These are phyloP conservation scores for Emydoidea blandingii DNA, from an alignment of 2,797 vertebrate genomes.

Conservation along the genomic window DNA sequence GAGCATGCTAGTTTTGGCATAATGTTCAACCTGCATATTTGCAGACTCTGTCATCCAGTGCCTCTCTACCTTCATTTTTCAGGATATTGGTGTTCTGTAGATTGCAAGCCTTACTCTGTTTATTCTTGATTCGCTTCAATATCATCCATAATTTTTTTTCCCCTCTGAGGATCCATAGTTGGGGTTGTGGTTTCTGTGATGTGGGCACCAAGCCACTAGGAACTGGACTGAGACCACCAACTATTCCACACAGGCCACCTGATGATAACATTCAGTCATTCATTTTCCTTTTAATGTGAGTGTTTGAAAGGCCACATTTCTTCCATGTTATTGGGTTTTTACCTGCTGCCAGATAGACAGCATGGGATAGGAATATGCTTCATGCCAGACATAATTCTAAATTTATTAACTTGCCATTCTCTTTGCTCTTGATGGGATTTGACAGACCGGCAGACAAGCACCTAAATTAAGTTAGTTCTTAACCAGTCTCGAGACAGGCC, in stretches of 20 bases:
- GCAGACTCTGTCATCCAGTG: background rate
- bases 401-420: slow-evolving; percentile 70
- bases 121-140: background rate
- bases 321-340: slow-evolving; percentile 45
- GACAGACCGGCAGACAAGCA: slow-evolving; percentile 63
- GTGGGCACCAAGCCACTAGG: slow-evolving; percentile 22
- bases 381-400: slow-evolving; percentile 55
- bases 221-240: slow-evolving; percentile 55
- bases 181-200: slow-evolving; percentile 6
- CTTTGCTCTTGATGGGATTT: slow-evolving; percentile 58
- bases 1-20: background rate
- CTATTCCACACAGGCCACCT: slow-evolving; percentile 28
- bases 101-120: background rate
- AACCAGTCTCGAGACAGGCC: slow-evolving; percentile 36
- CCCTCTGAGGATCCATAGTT: background rate
- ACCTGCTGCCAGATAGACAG: slow-evolving; percentile 58
- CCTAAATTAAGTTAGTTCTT: slow-evolving; percentile 62
- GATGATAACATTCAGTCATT: background rate
- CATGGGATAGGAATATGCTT: slow-evolving; percentile 24
- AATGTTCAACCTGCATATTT: background rate
- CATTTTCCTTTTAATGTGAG: background rate
- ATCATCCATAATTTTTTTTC: background rate
- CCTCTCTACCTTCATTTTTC: background rate
- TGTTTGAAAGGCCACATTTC: rapidly evolving
- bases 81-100: background rate